These are phyloP conservation scores for Iguana delicatissima DNA, from an alignment of 2,797 vertebrate species.

Conservation along the genomic window DNA sequence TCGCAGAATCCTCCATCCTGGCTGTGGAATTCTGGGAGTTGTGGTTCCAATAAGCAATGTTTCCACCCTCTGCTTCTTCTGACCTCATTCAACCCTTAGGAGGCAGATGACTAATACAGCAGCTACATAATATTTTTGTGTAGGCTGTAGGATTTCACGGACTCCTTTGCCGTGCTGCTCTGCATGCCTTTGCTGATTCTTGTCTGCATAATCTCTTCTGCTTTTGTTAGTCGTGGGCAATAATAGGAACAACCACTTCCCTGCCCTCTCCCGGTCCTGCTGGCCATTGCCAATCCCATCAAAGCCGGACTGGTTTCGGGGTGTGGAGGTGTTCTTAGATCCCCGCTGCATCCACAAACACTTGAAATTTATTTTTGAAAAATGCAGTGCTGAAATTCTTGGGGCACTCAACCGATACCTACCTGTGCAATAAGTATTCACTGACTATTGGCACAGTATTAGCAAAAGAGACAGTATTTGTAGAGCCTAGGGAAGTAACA, in stretches of 20 bases:
- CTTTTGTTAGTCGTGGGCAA: background rate
- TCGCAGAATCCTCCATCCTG: no score
- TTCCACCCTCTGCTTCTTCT: background rate
- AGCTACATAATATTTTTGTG: background rate
- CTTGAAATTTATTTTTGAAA: no score
- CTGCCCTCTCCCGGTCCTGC: background rate
- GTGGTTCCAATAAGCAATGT: no score
- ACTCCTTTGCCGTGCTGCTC: background rate
- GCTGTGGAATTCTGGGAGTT: no score
- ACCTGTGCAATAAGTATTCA: no score
- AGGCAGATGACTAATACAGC: background rate
- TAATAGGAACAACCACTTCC: background rate
- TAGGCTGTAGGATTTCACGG: background rate
- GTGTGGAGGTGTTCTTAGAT: background rate
- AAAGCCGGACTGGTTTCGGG: background rate
- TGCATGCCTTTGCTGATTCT: background rate
- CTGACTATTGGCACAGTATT: no score
- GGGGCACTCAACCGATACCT: no score
- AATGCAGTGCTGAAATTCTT: no score
- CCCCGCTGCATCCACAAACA: no score
- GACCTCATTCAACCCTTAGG: background rate
- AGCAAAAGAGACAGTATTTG: no score
- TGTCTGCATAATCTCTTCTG: background rate
- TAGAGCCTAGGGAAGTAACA: background rate
- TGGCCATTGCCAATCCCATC: background rate